Conservation (phyloP, 2,797 vertebrate genomes). For the Sebastes aleutianus region DNA sequence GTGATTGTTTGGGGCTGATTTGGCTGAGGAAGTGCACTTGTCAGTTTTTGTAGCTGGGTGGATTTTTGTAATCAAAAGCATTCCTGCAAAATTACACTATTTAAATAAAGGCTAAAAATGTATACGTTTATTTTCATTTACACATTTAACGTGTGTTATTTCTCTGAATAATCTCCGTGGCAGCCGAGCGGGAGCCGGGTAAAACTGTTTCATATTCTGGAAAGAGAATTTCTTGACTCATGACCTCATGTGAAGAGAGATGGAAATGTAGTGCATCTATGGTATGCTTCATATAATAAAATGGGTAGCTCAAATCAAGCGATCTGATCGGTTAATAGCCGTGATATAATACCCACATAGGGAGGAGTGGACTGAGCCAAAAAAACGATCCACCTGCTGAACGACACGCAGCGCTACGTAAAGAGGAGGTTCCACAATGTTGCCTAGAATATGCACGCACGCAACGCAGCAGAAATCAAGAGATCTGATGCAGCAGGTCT, state of each 20-base stretch:
- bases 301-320: too few relatives aligned
- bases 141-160: not conserved
- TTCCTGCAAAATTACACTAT: not conserved
- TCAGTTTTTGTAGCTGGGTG: slow-evolving; percentile 13
- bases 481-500: too few relatives aligned
- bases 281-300: not conserved
- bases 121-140: not conserved
- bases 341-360: too few relatives aligned
- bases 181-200: not conserved
- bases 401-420: too few relatives aligned
- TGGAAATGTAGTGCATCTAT: slow-evolving; percentile 7
- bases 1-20: not conserved
- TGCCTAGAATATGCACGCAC: too few relatives aligned
- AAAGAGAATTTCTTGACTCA: not conserved
- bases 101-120: not conserved
- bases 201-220: not conserved
- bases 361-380: too few relatives aligned
- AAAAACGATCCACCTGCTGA: too few relatives aligned
- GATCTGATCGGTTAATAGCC: too few relatives aligned
- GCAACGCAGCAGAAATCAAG: too few relatives aligned
- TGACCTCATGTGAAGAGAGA: slow-evolving; percentile 2
- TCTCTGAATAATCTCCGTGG: not conserved
- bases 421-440: too few relatives aligned
- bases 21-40: not conserved
- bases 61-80: not conserved